These are phyloP conservation scores for Scaeva pyrastri DNA, from an alignment of 2,888 invertebrate genomes.

Conservation along the genomic window DNA sequence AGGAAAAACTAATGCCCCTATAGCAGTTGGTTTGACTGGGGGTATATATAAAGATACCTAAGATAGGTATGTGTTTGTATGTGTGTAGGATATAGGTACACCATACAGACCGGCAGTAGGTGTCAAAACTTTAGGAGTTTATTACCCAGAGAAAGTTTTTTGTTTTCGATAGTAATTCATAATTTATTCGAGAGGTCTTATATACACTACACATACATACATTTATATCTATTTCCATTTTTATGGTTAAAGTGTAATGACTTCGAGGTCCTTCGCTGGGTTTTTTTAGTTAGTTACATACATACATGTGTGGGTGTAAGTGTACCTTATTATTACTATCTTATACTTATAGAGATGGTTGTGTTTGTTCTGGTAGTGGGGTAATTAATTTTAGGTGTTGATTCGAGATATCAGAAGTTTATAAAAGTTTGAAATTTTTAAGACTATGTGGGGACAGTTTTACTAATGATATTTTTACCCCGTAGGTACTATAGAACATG, in stretches of 20 bases:
- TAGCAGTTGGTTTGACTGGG: not conserved
- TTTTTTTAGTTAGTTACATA: constrained; percentile 12
- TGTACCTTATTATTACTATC: not conserved
- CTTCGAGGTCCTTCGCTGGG: constrained; percentile 31
- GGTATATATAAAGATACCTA: too few species aligned
- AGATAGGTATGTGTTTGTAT: too few species aligned
- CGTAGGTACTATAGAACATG: not conserved
- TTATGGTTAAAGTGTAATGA: constrained; percentile 42
- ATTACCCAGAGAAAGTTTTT: constrained; percentile 53
- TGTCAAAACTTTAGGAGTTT: constrained; percentile 67
- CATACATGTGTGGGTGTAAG: constrained; percentile 24
- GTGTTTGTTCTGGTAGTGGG: not conserved
- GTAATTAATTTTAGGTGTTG: constrained; percentile 67
- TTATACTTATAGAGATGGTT: not conserved
- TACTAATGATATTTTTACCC: constrained; percentile 2
- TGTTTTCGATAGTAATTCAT: constrained; percentile 52
- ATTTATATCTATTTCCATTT: not conserved
- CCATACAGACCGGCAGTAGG: constrained; percentile 46
- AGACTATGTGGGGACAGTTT: not conserved
- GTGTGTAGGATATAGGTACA: not conserved
- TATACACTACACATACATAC: too few species aligned
- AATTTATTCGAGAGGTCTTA: constrained; percentile 60
- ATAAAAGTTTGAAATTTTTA: constrained; percentile 1
- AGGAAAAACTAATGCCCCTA: constrained; percentile 30
- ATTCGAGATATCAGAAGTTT: constrained; percentile 53